These are phyloP conservation scores for Tenthredo distinguenda DNA, from an alignment of 2,888 invertebrate species.

Conservation along the genomic window DNA sequence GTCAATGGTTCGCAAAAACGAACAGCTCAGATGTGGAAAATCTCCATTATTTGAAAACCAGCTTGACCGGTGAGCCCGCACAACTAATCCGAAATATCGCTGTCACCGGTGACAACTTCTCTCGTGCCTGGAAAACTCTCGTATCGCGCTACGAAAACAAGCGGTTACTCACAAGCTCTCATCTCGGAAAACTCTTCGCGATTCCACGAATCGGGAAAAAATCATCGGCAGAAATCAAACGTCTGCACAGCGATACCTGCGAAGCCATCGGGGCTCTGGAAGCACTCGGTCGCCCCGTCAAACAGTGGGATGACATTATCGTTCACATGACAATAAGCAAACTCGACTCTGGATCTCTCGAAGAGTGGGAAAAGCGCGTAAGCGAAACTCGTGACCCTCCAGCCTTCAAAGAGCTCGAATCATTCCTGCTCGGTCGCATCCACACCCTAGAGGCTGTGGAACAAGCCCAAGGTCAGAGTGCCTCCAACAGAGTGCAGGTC, in stretches of 20 bases:
- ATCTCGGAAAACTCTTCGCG: slow-evolving; percentile 54
- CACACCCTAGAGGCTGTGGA: slow-evolving; percentile 50
- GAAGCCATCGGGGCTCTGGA: slow-evolving; percentile 54
- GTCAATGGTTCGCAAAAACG: slow-evolving; percentile 42
- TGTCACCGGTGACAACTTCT: slow-evolving; percentile 53
- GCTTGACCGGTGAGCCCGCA: slow-evolving; percentile 55
- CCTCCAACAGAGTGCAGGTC: background rate
- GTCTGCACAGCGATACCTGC: slow-evolving; percentile 32
- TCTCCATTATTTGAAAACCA: slow-evolving; percentile 55
- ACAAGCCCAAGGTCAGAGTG: background rate
- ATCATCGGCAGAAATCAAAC: slow-evolving; percentile 45
- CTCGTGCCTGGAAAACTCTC: slow-evolving; percentile 55
- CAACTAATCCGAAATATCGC: slow-evolving; percentile 53
- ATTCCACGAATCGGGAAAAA: slow-evolving; percentile 4
- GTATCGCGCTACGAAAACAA: slow-evolving; percentile 56
- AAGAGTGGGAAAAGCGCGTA: slow-evolving; percentile 51
- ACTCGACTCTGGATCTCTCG: slow-evolving; percentile 45
- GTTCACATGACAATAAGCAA: slow-evolving; percentile 32
- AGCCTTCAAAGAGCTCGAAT: slow-evolving; percentile 36
- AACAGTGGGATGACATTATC: slow-evolving; percentile 50
- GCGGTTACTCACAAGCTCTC: slow-evolving; percentile 52
- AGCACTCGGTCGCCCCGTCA: slow-evolving; percentile 28
- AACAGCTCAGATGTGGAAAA: slow-evolving; percentile 55
- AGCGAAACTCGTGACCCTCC: slow-evolving; percentile 37
- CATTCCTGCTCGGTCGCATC: slow-evolving; percentile 37